Evolutionary conservation across 2,113 vertebrate species (phyloP).

Genomic region (Mandrillus leucophaeus): DNA sequence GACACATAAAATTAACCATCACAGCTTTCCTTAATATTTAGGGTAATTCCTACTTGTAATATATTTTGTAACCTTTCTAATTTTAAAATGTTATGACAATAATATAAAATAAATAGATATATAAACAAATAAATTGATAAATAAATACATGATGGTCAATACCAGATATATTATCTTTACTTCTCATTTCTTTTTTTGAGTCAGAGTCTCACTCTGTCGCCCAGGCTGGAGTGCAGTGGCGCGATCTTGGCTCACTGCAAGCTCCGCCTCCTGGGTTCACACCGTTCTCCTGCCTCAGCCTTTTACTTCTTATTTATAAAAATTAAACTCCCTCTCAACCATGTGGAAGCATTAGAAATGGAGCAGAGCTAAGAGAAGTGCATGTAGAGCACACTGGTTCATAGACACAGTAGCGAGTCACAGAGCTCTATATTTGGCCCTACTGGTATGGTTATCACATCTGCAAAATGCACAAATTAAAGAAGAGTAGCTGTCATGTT

Average conservation of each 20-base stretch:
- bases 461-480: neutral
- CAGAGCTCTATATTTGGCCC: neutral
- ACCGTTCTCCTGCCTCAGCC: too few relatives aligned
- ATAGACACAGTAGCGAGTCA: neutral
- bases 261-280: too few relatives aligned
- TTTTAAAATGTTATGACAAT: constrained; percentile 10
- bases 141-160: neutral
- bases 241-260: too few relatives aligned
- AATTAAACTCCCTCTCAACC: neutral
- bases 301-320: neutral
- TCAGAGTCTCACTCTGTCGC: too few relatives aligned
- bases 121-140: neutral
- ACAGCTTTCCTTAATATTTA: neutral
- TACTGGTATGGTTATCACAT: neutral
- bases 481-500: neutral
- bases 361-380: neutral
- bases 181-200: neutral
- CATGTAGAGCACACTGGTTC: neutral
- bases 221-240: too few relatives aligned
- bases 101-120: neutral
- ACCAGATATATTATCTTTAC: neutral
- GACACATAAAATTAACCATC: neutral
- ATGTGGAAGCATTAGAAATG: neutral
- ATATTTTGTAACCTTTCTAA: neutral
- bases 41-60: neutral